phyloP scores from a whole-genome alignment of 1,140 invertebrate species.

The Temnothorax nylanderi region DNA sequence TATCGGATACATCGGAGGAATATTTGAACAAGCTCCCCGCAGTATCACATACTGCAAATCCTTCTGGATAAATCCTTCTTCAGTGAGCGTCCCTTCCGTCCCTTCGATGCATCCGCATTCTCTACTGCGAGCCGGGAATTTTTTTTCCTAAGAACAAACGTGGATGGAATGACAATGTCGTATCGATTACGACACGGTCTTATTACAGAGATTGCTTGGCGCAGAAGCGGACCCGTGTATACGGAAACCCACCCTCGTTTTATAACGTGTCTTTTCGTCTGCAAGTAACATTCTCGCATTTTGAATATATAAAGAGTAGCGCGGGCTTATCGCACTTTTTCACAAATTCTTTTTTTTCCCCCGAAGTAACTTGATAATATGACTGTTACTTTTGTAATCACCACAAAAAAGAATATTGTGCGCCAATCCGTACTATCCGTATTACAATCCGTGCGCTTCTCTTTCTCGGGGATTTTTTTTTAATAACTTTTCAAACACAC shows the following conservation, averaged over 20 bases:
- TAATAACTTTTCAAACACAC: background rate
- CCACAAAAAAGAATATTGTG: background rate
- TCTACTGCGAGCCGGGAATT: background rate
- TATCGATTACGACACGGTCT: background rate
- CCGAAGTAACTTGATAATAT: background rate
- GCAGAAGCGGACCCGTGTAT: background rate
- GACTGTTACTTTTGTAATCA: background rate
- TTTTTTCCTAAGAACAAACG: conserved; percentile 11
- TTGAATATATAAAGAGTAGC: background rate
- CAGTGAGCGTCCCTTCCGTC: background rate
- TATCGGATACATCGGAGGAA: conserved; percentile 32
- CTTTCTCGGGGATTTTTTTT: background rate
- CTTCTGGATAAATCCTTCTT: background rate
- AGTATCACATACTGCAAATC: background rate
- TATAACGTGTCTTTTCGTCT: background rate
- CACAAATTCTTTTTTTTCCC: background rate
- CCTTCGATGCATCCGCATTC: background rate
- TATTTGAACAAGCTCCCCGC: conserved; percentile 16
- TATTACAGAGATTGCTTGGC: background rate
- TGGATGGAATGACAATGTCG: conserved; percentile 13
- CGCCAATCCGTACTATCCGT: background rate
- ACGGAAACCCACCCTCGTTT: background rate
- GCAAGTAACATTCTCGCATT: background rate
- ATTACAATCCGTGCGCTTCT: background rate
- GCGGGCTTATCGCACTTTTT: background rate